Evolutionary conservation across 2,797 vertebrate genomes (phyloP).

Genomic region (Phylloscopus collybita): DNA sequence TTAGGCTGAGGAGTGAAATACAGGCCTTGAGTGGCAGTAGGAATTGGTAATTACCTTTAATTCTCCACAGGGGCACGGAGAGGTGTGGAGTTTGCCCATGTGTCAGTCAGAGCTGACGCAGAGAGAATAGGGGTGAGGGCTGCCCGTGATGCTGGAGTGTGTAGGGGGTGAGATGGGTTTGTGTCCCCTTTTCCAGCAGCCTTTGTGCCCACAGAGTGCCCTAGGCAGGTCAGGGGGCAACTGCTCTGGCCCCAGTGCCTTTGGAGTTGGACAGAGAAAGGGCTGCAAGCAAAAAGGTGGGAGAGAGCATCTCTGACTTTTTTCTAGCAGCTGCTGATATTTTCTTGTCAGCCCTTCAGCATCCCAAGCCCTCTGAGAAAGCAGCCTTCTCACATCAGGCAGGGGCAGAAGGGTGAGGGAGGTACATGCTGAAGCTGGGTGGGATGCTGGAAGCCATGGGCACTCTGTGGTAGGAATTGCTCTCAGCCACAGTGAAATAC

Average conservation of each 20-base stretch:
- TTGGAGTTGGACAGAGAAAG: background rate
- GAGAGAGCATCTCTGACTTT: background rate
- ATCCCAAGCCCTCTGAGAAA: background rate
- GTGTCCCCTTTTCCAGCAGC: background rate
- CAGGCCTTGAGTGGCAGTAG: background rate
- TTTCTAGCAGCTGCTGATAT: background rate
- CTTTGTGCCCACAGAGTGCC: background rate
- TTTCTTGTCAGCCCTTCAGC: background rate
- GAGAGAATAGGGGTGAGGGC: background rate
- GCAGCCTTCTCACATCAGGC: background rate
- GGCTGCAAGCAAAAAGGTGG: background rate
- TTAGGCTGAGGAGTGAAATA: conserved; percentile 39
- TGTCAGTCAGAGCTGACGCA: rapidly evolving
- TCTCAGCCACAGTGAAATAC: background rate
- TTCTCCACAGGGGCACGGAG: background rate
- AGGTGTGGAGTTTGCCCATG: background rate
- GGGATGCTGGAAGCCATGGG: background rate
- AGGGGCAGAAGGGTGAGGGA: background rate
- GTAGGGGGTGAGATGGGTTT: rapidly evolving
- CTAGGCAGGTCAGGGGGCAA: rapidly evolving
- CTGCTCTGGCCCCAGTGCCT: background rate
- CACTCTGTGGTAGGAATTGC: background rate
- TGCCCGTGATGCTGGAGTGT: rapidly evolving
- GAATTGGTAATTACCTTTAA: conserved; percentile 12
- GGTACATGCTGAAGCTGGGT: background rate